Evolutionary conservation across 2,888 invertebrate species (phyloP).

Genomic region (Mimas tiliae): DNA sequence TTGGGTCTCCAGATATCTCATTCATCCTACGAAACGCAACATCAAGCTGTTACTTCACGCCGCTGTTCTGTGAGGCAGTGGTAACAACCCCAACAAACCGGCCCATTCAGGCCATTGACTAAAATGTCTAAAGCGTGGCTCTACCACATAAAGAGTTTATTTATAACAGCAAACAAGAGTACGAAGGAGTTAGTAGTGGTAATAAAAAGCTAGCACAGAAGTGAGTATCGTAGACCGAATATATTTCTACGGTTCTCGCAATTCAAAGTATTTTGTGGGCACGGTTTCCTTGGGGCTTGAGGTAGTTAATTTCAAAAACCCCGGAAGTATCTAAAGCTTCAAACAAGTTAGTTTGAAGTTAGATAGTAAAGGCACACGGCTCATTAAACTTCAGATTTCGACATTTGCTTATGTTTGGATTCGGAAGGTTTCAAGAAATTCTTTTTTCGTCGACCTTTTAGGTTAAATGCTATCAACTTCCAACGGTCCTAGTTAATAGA

Average conservation of each 20-base stretch:
- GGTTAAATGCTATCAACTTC: constrained; percentile 44
- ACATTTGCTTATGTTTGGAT: constrained; percentile 71
- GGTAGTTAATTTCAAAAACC: constrained; percentile 56
- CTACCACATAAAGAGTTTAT: too few relatives aligned
- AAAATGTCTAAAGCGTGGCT: too few relatives aligned
- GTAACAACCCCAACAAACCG: too few relatives aligned
- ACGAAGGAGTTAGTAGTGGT: background rate
- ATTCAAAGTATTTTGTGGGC: constrained; percentile 40
- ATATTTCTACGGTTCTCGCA: constrained; percentile 36
- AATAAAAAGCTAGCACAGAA: background rate
- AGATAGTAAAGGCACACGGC: constrained; percentile 60
- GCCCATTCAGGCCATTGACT: too few relatives aligned
- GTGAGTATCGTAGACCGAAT: background rate
- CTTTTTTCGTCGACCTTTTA: constrained; percentile 24
- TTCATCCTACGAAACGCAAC: too few relatives aligned
- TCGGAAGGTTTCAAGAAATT: constrained; percentile 58
- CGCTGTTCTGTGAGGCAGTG: too few relatives aligned
- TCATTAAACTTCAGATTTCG: constrained; percentile 71
- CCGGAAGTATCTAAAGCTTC: constrained; percentile 56
- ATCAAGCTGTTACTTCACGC: too few relatives aligned
- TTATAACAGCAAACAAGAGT: background rate
- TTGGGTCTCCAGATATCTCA: too few relatives aligned
- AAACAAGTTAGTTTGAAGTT: constrained; percentile 60
- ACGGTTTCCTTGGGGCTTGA: constrained; percentile 49
- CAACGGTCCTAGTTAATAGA: constrained; percentile 28